Evolutionary conservation across 2,888 invertebrate species (phyloP).

Genomic region (Melinaea marsaeus): DNA sequence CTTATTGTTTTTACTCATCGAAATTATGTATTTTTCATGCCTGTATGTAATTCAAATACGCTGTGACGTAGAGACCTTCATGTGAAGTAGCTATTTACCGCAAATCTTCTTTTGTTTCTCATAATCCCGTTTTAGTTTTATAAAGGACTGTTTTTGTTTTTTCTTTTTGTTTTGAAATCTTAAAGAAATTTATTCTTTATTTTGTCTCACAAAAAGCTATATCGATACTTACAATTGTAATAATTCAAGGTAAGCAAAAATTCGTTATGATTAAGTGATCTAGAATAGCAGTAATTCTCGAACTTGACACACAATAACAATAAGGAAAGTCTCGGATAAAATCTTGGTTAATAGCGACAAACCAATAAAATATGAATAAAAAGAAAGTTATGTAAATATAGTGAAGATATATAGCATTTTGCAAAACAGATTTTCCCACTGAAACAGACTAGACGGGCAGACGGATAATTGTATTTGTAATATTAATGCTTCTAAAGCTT

Average conservation of each 20-base stretch:
- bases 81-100: constrained; percentile 16
- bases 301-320: constrained; percentile 3
- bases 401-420: background rate
- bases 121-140: background rate
- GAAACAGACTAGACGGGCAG: background rate
- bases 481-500: too few relatives aligned
- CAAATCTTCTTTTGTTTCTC: constrained; percentile 21
- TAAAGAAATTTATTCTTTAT: too few relatives aligned
- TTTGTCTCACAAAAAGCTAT: too few relatives aligned
- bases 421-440: background rate
- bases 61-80: constrained; percentile 16
- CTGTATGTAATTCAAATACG: constrained; percentile 12
- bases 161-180: background rate
- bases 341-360: constrained; percentile 1
- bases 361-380: constrained; percentile 6
- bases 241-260: background rate
- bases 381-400: constrained; percentile 4
- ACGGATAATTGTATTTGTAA: too few relatives aligned
- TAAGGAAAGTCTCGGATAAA: background rate
- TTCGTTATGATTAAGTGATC: background rate
- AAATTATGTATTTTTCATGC: constrained; percentile 11
- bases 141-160: background rate
- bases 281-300: background rate
- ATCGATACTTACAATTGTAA: too few relatives aligned
- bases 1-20: constrained; percentile 2